Conservation (phyloP, 2,888 invertebrate species). For the Heterodera filipjevi region DNA sequence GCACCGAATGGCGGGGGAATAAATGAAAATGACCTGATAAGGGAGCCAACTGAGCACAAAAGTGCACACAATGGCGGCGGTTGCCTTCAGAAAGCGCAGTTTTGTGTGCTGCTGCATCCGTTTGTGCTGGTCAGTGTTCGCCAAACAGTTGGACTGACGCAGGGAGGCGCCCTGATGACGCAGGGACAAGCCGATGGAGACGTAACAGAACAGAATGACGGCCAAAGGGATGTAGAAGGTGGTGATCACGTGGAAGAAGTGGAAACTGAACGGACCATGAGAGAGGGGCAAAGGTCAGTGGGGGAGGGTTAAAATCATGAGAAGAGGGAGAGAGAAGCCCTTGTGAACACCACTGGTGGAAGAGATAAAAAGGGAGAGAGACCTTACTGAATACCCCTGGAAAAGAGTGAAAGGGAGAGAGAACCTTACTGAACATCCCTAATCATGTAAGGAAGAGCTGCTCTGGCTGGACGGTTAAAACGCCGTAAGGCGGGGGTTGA, state of each 20-base stretch:
- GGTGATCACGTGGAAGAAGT: conserved; percentile 55
- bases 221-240: conserved; percentile 57
- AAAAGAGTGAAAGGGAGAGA: no score
- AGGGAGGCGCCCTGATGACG: conserved; percentile 40
- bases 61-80: conserved; percentile 54
- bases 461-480: no score
- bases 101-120: conserved; percentile 47
- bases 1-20: not conserved
- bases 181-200: conserved; percentile 51
- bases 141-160: conserved; percentile 21
- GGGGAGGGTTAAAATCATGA: no score
- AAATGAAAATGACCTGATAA: conserved; percentile 45
- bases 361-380: no score
- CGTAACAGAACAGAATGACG: conserved; percentile 54
- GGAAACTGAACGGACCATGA: conserved; percentile 38
- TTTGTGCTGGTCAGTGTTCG: conserved; percentile 33
- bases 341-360: no score
- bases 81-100: conserved; percentile 52
- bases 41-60: conserved; percentile 59
- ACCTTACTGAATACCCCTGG: no score
- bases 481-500: no score
- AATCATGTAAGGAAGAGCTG: no score
- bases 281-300: no score
- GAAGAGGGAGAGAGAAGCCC: no score
- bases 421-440: no score